Evolutionary conservation across 2,113 vertebrate genomes (phyloP), one percentile per base, ranked within the genome.

Genomic region (Ciconia maguari): DNA sequence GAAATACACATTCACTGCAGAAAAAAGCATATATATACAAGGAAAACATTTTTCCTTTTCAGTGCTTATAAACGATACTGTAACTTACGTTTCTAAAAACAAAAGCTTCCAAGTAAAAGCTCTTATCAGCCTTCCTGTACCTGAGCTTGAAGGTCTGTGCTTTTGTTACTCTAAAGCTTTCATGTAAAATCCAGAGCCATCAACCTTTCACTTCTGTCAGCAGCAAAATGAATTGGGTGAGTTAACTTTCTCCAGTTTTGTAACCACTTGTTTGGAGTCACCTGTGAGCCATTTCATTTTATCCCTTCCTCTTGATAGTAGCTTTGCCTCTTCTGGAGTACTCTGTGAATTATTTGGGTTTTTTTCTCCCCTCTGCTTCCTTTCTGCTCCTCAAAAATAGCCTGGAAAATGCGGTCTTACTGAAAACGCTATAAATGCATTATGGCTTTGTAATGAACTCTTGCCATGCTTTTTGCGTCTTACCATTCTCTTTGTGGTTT

Each of bases 401-500:
- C 68, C 66, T 70, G 70, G 66, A 81, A 91, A 72, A 77, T 41
- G n/a, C 1, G 6, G 44, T 46, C 49, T 64, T 41, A n/a, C 36
- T 65, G 75, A 85, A 83, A 87, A 48, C 0, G 4, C 27, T 79
- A 0, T 62, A 51, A 91, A 42, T 41, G 27, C 13, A 9, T 93
- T 82, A 68, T 49, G 88, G 92, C 58, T 94, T 90, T 94, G 38
- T 74, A 88, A 90, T 58, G 54, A 65, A 41, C 46, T 86, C 75
- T 83, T 54, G 38, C 78, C 46, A 12, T 72, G 84, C 57, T 83
- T 88, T 96, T 78, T 89, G 44, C 55, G 34, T 93, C 76, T 90
- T 78, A 66, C n/a, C 27, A n/a, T 81, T 77, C 44, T 62, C 74
- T 69, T 93, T 86, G 90, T 83, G 88, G 93, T 90, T 96, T 95